These are phyloP conservation scores for Aspiorhynchus laticeps DNA, from an alignment of 2,113 vertebrate genomes.

Conservation along the genomic window DNA sequence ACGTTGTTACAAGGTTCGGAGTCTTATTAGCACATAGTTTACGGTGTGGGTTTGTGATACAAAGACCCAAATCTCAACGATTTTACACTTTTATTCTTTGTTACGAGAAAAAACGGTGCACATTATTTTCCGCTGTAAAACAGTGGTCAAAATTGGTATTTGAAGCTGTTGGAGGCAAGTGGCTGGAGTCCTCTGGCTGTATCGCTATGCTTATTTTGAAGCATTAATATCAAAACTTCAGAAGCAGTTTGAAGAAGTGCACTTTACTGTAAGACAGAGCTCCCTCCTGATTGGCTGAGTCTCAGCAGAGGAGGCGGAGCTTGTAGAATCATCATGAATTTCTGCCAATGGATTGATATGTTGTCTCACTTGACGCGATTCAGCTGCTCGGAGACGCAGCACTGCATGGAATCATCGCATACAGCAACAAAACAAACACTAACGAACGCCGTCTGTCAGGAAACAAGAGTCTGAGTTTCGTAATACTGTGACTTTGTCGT, in stretches of 20 bases:
- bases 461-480: slow-evolving; percentile 36
- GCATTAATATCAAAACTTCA: slow-evolving; percentile 58
- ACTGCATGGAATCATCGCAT: slow-evolving; percentile 18
- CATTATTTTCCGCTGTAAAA: slow-evolving; percentile 39
- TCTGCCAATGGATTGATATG: background rate
- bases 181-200: slow-evolving; percentile 56
- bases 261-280: slow-evolving; percentile 73
- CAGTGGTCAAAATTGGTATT: slow-evolving; percentile 36
- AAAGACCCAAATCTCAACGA: slow-evolving; percentile 28
- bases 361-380: background rate
- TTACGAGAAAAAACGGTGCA: slow-evolving; percentile 40
- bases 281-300: slow-evolving; percentile 34
- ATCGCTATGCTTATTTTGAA: slow-evolving; percentile 70
- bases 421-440: slow-evolving; percentile 33
- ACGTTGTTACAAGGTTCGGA: slow-evolving; percentile 26
- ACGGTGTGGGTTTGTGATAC: slow-evolving; percentile 13
- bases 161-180: slow-evolving; percentile 33
- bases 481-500: slow-evolving; percentile 44
- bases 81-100: slow-evolving; percentile 24
- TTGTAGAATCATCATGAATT: slow-evolving; percentile 34
- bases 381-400: slow-evolving; percentile 41
- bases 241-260: slow-evolving; percentile 72
- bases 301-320: slow-evolving; percentile 26
- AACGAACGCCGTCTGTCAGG: background rate
- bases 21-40: slow-evolving; percentile 37